These are phyloP conservation scores for Caenorhabditis sp. DNA, from an alignment of 2,888 invertebrate genomes.

Conservation along the genomic window DNA sequence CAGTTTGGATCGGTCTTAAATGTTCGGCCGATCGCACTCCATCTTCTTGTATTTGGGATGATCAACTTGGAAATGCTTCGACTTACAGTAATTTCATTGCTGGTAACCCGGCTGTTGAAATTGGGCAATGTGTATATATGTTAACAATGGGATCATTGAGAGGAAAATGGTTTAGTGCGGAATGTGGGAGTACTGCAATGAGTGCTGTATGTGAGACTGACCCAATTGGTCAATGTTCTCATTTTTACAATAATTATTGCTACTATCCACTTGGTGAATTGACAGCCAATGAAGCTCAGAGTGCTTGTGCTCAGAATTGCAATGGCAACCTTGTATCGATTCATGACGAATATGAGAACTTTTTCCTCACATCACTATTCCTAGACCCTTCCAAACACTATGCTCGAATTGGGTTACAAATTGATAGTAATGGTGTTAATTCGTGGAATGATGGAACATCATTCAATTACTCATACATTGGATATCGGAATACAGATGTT, in stretches of 20 bases:
- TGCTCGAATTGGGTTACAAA: slow-evolving; percentile 23
- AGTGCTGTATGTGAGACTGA: slow-evolving; percentile 23
- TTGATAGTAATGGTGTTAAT: neutral
- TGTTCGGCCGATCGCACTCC: slow-evolving; percentile 11
- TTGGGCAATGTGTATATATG: slow-evolving; percentile 30
- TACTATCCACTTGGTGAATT: slow-evolving; percentile 21
- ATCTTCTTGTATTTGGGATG: slow-evolving; percentile 34
- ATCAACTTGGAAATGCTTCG: slow-evolving; percentile 32
- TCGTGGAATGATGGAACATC: slow-evolving; percentile 22
- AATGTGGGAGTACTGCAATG: slow-evolving; percentile 21
- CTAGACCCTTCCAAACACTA: slow-evolving; percentile 15
- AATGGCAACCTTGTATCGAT: slow-evolving; percentile 25
- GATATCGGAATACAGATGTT: slow-evolving; percentile 15
- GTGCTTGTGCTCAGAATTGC: slow-evolving; percentile 30
- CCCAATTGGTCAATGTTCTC: slow-evolving; percentile 13
- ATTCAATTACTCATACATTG: slow-evolving; percentile 28
- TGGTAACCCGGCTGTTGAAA: slow-evolving; percentile 20
- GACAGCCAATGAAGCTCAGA: slow-evolving; percentile 21
- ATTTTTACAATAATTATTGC: slow-evolving; percentile 23
- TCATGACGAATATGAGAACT: slow-evolving; percentile 25
- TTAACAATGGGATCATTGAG: slow-evolving; percentile 7
- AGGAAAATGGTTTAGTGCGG: slow-evolving; percentile 33
- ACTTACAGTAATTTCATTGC: slow-evolving; percentile 18
- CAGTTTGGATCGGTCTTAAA: slow-evolving; percentile 30
- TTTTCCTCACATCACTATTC: slow-evolving; percentile 19